Evolutionary conservation across 2,888 invertebrate genomes (phyloP).

Genomic region (Apeira syringaria): DNA sequence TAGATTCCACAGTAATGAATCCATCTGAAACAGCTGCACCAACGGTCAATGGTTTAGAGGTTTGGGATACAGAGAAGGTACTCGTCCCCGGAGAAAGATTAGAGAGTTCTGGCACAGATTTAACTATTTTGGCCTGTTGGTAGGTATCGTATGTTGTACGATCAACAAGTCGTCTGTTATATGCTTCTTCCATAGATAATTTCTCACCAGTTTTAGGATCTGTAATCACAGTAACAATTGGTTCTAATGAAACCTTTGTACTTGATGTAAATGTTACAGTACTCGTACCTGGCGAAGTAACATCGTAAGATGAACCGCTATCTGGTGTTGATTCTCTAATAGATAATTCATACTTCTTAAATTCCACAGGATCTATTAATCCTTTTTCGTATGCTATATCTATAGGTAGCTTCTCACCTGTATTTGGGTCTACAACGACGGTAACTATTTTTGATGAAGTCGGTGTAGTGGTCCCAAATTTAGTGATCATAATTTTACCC

Average conservation of each 20-base stretch:
- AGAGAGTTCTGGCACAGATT: constrained; percentile 19
- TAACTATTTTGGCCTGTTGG: constrained; percentile 32
- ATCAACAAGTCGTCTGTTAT: constrained; percentile 82
- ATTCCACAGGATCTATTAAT: constrained; percentile 70
- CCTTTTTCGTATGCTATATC: constrained; percentile 86
- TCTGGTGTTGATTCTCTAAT: constrained; percentile 51
- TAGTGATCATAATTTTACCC: constrained; percentile 32
- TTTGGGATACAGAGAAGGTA: constrained; percentile 46
- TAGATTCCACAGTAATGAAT: constrained; percentile 79
- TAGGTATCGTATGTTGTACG: constrained; percentile 50
- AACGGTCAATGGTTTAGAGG: constrained; percentile 80
- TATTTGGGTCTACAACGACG: constrained; percentile 87
- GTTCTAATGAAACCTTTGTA: constrained; percentile 39
- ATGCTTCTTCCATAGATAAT: constrained; percentile 86
- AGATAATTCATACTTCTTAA: constrained; percentile 73
- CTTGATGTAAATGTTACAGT: constrained; percentile 38
- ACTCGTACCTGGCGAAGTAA: constrained; percentile 32
- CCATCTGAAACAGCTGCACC: constrained; percentile 84
- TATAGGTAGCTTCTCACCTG: constrained; percentile 87
- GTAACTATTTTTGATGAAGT: constrained; percentile 33
- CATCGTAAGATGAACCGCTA: constrained; percentile 27
- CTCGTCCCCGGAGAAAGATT: constrained; percentile 38
- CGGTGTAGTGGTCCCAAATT: constrained; percentile 68
- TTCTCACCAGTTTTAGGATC: constrained; percentile 90
- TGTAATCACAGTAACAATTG: constrained; percentile 48